Conservation (phyloP, 2,888 invertebrate species). For the Euphydryas editha region DNA sequence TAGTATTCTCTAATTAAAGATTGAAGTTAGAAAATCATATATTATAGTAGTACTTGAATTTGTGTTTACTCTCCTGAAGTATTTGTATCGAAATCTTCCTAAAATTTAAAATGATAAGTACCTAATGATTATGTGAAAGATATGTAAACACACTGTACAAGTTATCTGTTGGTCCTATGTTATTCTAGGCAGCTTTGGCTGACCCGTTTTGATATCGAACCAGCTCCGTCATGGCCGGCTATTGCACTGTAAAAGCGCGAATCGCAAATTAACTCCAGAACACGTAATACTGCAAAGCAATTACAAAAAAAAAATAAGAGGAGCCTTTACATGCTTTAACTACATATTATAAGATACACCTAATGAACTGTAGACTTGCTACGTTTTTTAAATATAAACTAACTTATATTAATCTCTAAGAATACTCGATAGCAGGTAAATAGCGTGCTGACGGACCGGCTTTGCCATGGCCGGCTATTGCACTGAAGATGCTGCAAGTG, state of each 20-base stretch:
- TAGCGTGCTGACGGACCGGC: conserved; percentile 39
- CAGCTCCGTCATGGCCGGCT: conserved; percentile 57
- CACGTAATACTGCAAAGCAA: conserved; percentile 46
- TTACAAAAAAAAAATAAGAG: conserved; percentile 14
- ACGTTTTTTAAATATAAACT: neutral
- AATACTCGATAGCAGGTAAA: conserved; percentile 1
- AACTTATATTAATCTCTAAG: conserved; percentile 3
- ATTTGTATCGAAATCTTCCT: too few relatives aligned
- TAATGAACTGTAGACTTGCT: neutral
- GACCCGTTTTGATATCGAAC: conserved; percentile 37
- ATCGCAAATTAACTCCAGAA: conserved; percentile 63
- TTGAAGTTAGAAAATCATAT: too few relatives aligned
- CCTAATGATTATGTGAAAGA: neutral
- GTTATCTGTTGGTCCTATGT: conserved; percentile 7
- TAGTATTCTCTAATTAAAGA: too few relatives aligned
- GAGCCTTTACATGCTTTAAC: neutral
- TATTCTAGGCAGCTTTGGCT: conserved; percentile 14
- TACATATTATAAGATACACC: neutral
- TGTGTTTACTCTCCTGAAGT: too few relatives aligned
- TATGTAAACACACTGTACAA: neutral
- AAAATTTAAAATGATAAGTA: too few relatives aligned
- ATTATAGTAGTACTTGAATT: too few relatives aligned
- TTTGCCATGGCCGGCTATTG: conserved; percentile 62
- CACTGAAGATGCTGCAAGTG: conserved; percentile 69
- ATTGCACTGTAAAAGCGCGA: conserved; percentile 73